Conservation (phyloP, 1,140 invertebrate genomes). For the Nephila pilipes region DNA sequence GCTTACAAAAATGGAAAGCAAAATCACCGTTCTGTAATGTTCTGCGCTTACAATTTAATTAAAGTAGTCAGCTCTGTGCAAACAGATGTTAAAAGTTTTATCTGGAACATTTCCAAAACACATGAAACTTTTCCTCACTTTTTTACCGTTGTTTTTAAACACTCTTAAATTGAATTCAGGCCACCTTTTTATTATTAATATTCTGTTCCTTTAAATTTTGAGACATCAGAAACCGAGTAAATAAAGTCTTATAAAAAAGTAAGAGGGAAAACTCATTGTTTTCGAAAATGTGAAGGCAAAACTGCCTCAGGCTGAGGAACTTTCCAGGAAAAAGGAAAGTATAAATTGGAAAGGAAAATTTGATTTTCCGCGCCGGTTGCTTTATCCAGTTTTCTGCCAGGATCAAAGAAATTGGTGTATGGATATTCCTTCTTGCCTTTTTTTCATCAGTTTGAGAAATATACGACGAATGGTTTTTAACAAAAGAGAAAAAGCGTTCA, state of each 20-base stretch:
- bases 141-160: not conserved
- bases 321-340: not conserved
- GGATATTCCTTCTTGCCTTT: not conserved
- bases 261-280: not conserved
- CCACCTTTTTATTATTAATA: constrained; percentile 9
- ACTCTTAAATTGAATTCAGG: not conserved
- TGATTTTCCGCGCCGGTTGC: constrained; percentile 12
- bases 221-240: not conserved
- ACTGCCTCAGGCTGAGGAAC: not conserved
- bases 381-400: constrained; percentile 33
- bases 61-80: no score
- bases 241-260: not conserved
- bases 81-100: no score
- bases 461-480: not conserved
- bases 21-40: no score
- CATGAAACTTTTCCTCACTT: not conserved
- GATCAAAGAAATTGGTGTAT: not conserved
- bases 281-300: not conserved
- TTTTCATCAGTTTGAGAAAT: not conserved
- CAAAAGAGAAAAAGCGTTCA: no score
- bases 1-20: no score
- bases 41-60: no score
- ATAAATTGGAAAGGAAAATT: constrained; percentile 46
- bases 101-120: not conserved
- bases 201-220: not conserved